Evolutionary conservation across 2,113 vertebrate genomes (phyloP).

Genomic region (Neopipo cinnamomea): DNA sequence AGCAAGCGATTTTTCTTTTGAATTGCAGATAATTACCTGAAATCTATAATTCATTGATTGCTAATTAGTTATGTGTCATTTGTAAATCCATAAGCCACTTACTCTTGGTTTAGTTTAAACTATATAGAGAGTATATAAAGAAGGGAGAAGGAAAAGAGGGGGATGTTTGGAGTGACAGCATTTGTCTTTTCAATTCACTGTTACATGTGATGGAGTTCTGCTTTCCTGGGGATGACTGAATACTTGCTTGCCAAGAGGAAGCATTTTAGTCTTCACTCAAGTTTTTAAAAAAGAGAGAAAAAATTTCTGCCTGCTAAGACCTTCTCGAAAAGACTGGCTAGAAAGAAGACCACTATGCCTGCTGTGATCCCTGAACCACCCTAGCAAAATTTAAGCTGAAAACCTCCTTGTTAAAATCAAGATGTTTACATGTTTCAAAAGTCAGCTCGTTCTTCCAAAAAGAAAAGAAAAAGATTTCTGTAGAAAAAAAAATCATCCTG

Average conservation of each 20-base stretch:
- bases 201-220: neutral
- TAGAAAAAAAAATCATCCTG: neutral
- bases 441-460: neutral
- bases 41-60: neutral
- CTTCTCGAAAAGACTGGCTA: neutral
- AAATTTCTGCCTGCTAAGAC: neutral
- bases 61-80: neutral
- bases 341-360: neutral
- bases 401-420: neutral
- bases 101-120: neutral
- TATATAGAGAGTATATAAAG: neutral
- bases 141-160: neutral
- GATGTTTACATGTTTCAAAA: neutral
- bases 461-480: neutral
- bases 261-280: neutral
- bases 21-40: neutral
- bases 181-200: neutral
- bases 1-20: neutral
- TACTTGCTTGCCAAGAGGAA: neutral
- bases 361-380: neutral
- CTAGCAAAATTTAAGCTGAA: neutral
- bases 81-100: neutral
- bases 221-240: neutral
- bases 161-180: neutral
- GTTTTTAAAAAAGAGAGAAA: neutral